These are phyloP conservation scores for Stegostoma tigrinum DNA, from an alignment of 2,113 vertebrate species.

Conservation along the genomic window DNA sequence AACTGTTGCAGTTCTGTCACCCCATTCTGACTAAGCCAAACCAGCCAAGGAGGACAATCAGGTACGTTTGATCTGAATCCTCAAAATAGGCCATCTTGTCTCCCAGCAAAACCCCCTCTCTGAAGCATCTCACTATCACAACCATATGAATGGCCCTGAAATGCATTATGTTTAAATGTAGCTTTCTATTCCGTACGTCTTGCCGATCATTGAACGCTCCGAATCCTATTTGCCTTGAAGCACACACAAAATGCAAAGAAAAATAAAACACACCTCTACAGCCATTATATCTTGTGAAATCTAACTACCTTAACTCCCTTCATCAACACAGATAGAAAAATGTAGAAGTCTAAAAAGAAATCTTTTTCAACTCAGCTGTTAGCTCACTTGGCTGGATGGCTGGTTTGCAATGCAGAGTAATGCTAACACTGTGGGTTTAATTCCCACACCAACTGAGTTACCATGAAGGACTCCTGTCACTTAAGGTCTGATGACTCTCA, in stretches of 20 bases:
- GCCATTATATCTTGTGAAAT: not conserved
- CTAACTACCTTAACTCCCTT: not conserved
- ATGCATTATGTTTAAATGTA: not conserved
- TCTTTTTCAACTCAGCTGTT: not conserved
- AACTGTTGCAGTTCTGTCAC: too few relatives aligned
- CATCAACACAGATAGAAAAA: not conserved
- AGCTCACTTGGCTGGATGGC: too few relatives aligned
- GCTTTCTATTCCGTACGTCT: not conserved
- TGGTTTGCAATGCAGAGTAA: too few relatives aligned
- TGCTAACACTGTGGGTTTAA: too few relatives aligned
- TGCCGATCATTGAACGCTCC: not conserved
- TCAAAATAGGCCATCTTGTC: not conserved
- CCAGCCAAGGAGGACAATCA: not conserved
- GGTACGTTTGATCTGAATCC: not conserved
- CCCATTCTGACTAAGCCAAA: not conserved
- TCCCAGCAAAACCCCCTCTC: not conserved
- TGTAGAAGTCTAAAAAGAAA: not conserved
- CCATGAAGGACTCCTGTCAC: too few relatives aligned
- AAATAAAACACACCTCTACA: not conserved
- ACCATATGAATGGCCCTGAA: not conserved
- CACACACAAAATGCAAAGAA: not conserved
- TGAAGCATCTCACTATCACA: not conserved
- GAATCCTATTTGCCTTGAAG: not conserved
- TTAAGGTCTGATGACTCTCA: too few relatives aligned
- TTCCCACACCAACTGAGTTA: too few relatives aligned